Evolutionary conservation across 2,113 vertebrate species (phyloP), one percentile per base, ranked within the genome.

Genomic region (Xiphias gladius): DNA sequence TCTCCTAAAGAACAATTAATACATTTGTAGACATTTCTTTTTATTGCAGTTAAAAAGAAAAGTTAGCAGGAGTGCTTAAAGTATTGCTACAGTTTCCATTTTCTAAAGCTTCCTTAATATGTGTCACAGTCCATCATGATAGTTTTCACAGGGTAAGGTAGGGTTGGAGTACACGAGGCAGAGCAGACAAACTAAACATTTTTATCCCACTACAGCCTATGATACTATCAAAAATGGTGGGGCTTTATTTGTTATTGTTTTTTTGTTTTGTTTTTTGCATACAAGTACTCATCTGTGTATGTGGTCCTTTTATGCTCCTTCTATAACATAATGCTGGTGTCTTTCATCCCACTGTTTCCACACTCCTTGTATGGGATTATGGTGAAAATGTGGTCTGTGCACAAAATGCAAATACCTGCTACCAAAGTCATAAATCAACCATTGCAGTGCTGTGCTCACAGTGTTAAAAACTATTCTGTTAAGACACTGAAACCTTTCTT

Each of bases 21-120:
- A 95, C 91, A 93, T 87, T 88, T 94, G 82, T 89, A 88, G 91
- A 95, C 93, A 89, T 89, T 85, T 86, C 65, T 86, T 88, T 93
- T 95, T 95, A 96, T 95, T 96, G 95, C 95, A 90, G 84, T 91
- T 94, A 86, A 95, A 92, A 89, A 88, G 87, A 93, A 92, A 91
- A 85, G 84, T 92, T 92, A 82, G 89, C 88, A 92, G 89, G 92
- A 94, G 93, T 93, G 91, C 90, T 88, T 71, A 83, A 88, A 92
- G 93, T 96, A 96, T 96, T 96, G 95, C 95, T 96, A 94, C 91
- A 83, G 79, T 94, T 93, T 90, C 83, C 65, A 20, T 86, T 82
- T 84, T 68, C 85, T 90, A 87, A 88, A 83, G 61, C 81, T 68
- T 83, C 39, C 79, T 57, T 65, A 66, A 82, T 78, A 68, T 67